Base-by-base conservation (phyloP, 2,888 invertebrate species). In the Palloptera scutellata region DNA sequence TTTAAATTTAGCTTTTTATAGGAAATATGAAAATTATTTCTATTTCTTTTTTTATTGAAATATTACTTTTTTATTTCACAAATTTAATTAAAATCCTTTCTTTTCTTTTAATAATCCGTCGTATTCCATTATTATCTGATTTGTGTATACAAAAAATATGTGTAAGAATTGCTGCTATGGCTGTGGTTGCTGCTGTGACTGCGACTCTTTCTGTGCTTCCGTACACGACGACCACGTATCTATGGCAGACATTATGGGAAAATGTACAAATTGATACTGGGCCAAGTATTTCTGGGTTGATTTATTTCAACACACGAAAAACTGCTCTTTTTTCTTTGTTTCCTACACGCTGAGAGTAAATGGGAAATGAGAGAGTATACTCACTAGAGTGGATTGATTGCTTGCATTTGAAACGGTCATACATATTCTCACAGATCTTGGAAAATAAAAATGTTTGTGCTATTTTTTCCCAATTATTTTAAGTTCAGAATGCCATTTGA, bases 221-320 rank as follows among this genome's bases (percentile, higher is more conserved):
- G 69, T 73, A 71, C 68, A 68, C 70, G 68, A 71, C 70, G 69
- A 73, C 72, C 71, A 71, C 74, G 71, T 76, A 76, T 76, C 78
- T 78, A 76, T 77, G 75, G 79, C 77, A 78, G 80, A 81, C 81
- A 82, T 81, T 78, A 82, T 82, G 77, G 81, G 81, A 82, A 82
- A 81, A 79, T 82, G 83, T 80, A 80, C 81, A 80, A 83, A 82
- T 79, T 83, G 83, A 83, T 83, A 83, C 83, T 83, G 83, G 83
- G 83, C 81, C 81, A 82, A 78, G 74, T 73, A 74, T 73, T 77
- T 77, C 76, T 76, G 75, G 75, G 77, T 75, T 76, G 78, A 70
- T 76, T 78, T 76, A 64, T 67, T 72, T 69, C 66, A 61, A 61
- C 66, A 57, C 57, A 61, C 61, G 61, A 41, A 53, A 60, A 52